phyloP scores from a whole-genome alignment of 1,140 invertebrate genomes.

The Ostrea edulis region DNA sequence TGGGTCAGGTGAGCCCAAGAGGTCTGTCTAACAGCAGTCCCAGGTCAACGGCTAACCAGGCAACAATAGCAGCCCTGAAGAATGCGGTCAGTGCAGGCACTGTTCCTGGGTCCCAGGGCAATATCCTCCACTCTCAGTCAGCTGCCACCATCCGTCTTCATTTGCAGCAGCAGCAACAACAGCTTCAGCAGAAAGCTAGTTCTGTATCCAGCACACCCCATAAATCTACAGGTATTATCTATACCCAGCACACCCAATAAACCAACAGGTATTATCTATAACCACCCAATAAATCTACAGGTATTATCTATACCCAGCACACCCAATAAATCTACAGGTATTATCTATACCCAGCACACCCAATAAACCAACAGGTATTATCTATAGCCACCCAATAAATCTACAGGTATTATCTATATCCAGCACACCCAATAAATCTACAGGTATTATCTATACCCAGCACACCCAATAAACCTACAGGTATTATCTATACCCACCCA shows the following conservation, averaged over 20 bases:
- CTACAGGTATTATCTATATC: constrained; percentile 27
- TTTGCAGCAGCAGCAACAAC: constrained; percentile 55
- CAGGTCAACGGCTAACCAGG: constrained; percentile 37
- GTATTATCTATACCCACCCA: neutral
- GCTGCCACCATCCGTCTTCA: constrained; percentile 51
- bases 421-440: constrained; percentile 43
- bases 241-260: neutral
- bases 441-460: neutral
- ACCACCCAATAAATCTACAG: too few species aligned
- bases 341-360: neutral
- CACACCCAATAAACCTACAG: neutral
- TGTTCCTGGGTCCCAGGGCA: neutral
- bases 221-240: constrained; percentile 23
- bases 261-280: neutral
- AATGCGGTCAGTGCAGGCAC: constrained; percentile 36
- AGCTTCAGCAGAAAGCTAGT: constrained; percentile 43
- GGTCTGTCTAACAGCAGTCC: constrained; percentile 38
- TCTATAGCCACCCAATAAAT: too few species aligned
- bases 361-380: neutral
- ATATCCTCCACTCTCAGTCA: constrained; percentile 37
- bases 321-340: constrained; percentile 39
- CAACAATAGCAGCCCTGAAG: constrained; percentile 35
- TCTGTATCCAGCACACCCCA: constrained; percentile 47
- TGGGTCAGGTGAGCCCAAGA: constrained; percentile 26
- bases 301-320: constrained; percentile 41